Conservation (phyloP, 2,888 invertebrate species). For the Drosophila melanocephala region DNA sequence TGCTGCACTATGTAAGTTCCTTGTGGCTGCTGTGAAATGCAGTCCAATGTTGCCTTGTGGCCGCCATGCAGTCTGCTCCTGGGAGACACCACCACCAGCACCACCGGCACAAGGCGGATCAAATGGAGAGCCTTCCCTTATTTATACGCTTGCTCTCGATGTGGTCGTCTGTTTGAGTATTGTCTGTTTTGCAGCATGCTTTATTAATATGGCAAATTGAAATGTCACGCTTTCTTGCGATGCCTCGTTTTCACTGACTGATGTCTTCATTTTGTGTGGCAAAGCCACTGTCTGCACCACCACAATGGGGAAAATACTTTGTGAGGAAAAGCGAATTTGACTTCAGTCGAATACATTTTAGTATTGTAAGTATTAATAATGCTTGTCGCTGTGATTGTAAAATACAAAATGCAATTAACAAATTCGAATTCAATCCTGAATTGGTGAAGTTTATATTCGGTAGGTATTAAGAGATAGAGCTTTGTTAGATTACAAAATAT, state of each 20-base stretch:
- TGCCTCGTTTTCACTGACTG: conserved; percentile 11
- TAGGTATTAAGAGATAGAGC: background rate
- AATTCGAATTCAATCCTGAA: background rate
- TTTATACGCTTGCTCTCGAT: conserved; percentile 11
- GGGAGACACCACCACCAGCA: conserved; percentile 18
- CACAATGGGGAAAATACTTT: background rate
- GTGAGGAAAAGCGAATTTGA: background rate
- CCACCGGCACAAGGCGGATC: background rate
- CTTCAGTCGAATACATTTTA: background rate
- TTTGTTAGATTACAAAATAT: background rate
- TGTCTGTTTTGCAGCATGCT: conserved; percentile 48
- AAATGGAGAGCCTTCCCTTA: background rate
- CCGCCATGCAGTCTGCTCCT: conserved; percentile 33
- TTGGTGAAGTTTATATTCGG: background rate
- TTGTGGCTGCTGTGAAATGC: conserved; percentile 66
- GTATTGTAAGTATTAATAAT: background rate
- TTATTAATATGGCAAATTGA: conserved; percentile 79
- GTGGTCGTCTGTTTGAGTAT: conserved; percentile 38
- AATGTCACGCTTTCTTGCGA: conserved; percentile 68
- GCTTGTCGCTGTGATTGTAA: background rate
- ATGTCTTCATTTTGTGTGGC: conserved; percentile 20
- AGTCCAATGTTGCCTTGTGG: conserved; percentile 69
- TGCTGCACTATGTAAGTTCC: conserved; percentile 28
- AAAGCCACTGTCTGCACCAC: background rate
- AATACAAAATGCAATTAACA: background rate